Evolutionary conservation across 2,888 invertebrate species (phyloP).

Genomic region (Lutraria lutraria): DNA sequence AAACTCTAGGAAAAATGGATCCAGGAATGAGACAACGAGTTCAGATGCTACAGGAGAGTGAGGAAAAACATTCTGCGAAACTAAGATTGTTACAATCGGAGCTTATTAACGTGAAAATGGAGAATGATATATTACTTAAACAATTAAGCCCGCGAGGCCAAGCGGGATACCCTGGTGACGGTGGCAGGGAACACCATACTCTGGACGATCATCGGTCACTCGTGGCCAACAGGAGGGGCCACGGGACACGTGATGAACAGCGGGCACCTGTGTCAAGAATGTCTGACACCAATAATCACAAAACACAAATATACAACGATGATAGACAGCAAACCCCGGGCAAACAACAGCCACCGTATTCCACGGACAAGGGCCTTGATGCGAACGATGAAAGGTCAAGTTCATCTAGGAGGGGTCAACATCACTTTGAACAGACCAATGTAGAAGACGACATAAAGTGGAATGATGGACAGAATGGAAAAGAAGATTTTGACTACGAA

Average conservation of each 20-base stretch:
- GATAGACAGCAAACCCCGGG: background rate
- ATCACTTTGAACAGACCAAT: background rate
- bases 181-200: background rate
- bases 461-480: background rate
- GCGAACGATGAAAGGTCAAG: background rate
- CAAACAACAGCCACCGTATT: background rate
- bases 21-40: slow-evolving; percentile 10
- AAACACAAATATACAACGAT: background rate
- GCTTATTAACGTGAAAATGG: slow-evolving; percentile 49
- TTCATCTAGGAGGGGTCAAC: background rate
- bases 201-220: background rate
- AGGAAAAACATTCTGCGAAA: slow-evolving; percentile 51
- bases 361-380: background rate
- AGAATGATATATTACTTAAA: slow-evolving; percentile 48
- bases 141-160: background rate
- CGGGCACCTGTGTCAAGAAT: background rate
- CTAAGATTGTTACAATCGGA: slow-evolving; percentile 55
- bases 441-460: background rate
- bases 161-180: background rate
- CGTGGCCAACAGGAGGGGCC: background rate
- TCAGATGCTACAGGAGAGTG: slow-evolving; percentile 50
- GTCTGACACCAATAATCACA: background rate
- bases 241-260: background rate
- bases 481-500: slow-evolving; percentile 34
- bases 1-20: slow-evolving; percentile 41